These are phyloP conservation scores for Bathybates hornii DNA, from an alignment of 2,113 vertebrate genomes.

Conservation along the genomic window DNA sequence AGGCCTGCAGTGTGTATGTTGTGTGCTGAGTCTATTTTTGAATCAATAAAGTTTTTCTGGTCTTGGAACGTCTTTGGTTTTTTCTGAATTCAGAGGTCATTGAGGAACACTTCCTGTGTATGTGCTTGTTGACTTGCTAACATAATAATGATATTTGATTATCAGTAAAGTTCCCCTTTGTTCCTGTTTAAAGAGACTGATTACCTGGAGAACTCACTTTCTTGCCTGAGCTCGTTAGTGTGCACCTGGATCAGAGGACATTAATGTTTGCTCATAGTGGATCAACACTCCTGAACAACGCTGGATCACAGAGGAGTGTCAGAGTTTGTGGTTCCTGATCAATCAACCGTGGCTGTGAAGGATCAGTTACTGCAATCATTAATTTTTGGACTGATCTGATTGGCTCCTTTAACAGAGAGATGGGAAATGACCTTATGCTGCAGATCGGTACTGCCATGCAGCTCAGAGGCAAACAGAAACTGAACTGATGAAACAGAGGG, in stretches of 20 bases:
- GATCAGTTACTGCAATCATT: background rate
- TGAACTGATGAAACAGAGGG: background rate
- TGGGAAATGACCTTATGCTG: background rate
- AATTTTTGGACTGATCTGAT: background rate
- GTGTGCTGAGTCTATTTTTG: slow-evolving; percentile 49
- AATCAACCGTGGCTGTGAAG: background rate
- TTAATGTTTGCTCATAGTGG: background rate
- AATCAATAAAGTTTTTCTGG: background rate
- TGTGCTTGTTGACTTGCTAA: background rate
- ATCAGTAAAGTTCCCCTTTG: background rate
- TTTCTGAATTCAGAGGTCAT: background rate
- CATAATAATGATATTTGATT: background rate
- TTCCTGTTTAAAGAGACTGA: background rate
- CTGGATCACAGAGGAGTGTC: background rate
- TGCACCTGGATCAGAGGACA: background rate
- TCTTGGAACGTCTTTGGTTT: background rate
- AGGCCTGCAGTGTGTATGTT: background rate
- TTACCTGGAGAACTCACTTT: background rate
- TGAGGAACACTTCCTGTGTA: background rate
- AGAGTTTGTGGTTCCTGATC: background rate
- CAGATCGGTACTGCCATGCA: background rate
- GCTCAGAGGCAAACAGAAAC: background rate
- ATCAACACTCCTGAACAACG: background rate
- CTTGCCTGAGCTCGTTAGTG: background rate
- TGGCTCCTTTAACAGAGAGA: background rate